These are phyloP conservation scores for Smithornis capensis DNA, from an alignment of 2,113 vertebrate genomes.

Conservation along the genomic window DNA sequence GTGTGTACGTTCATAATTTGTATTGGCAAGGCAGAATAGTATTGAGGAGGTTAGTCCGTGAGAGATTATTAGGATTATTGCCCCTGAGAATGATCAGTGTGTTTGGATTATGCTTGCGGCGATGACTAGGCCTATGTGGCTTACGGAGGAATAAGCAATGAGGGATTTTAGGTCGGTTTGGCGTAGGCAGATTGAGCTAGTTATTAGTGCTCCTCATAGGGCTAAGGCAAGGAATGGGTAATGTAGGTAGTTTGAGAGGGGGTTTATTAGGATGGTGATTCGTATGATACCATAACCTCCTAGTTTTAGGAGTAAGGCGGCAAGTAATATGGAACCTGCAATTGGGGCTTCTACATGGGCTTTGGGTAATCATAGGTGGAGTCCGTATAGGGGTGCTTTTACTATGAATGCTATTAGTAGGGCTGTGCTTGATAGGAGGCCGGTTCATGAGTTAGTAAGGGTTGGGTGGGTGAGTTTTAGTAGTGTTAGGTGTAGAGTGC, in stretches of 20 bases:
- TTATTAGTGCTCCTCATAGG: not conserved
- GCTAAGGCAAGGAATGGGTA: accelerated
- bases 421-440: no score
- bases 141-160: not conserved
- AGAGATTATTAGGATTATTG: not conserved
- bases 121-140: not conserved
- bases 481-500: no score
- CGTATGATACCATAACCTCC: not conserved
- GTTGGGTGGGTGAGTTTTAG: no score
- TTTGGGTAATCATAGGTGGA: no score
- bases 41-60: accelerated
- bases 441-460: no score
- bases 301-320: accelerated
- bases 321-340: accelerated
- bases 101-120: not conserved
- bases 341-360: not conserved
- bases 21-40: not conserved
- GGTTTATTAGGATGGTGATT: accelerated
- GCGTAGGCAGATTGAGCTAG: accelerated
- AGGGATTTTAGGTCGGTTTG: not conserved
- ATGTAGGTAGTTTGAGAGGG: accelerated
- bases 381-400: no score
- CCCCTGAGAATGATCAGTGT: accelerated
- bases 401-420: no score
- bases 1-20: not conserved